Conservation (phyloP, 2,113 vertebrate species). For the Chaetorhynchus papuensis region DNA sequence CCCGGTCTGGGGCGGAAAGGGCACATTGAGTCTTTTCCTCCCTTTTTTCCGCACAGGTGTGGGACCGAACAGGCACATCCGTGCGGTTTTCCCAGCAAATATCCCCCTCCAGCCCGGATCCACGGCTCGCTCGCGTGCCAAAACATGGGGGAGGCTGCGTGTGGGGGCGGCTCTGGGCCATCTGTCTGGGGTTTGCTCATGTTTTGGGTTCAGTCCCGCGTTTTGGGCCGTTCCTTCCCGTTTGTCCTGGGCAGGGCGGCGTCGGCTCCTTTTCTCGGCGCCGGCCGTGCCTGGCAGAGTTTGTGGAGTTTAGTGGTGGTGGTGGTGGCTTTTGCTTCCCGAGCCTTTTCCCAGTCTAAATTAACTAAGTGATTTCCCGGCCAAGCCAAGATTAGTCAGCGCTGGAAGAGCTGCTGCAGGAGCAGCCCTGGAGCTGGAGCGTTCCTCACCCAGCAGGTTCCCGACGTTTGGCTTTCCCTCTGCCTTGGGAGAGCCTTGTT, state of each 20-base stretch:
- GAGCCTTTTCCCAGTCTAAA: not conserved
- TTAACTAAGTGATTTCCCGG: not conserved
- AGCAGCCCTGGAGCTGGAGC: not conserved
- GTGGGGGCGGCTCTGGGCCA: not conserved
- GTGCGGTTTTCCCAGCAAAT: not conserved
- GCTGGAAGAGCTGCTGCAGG: not conserved
- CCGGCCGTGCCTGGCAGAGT: not conserved
- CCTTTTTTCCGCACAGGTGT: not conserved
- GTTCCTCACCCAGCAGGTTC: not conserved
- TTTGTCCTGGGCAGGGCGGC: not conserved
- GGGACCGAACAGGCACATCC: fast-evolving
- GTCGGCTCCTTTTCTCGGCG: not conserved
- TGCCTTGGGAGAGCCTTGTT: not conserved
- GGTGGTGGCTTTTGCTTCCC: not conserved
- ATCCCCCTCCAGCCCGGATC: not conserved
- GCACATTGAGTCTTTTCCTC: not conserved
- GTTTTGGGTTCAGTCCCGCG: not conserved
- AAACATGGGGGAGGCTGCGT: not conserved
- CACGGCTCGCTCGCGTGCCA: not conserved
- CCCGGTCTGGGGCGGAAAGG: not conserved
- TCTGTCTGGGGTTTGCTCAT: not conserved
- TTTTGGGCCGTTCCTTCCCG: not conserved
- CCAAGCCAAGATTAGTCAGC: not conserved
- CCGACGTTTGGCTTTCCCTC: fast-evolving
- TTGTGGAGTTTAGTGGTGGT: not conserved